These are phyloP conservation scores for Leptoclinus maculatus DNA, from an alignment of 2,797 vertebrate genomes.

Conservation along the genomic window DNA sequence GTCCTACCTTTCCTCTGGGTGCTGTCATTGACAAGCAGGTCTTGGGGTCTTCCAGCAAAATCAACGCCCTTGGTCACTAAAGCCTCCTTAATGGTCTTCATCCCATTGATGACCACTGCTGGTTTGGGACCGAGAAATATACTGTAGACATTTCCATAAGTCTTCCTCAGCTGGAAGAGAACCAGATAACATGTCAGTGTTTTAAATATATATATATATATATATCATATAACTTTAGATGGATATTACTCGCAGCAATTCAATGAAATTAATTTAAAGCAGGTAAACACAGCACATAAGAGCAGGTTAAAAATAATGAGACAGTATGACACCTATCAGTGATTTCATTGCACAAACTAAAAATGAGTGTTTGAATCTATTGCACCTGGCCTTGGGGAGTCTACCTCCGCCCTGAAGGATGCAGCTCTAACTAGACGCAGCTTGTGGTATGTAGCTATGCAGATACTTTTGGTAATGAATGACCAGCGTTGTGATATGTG, in stretches of 20 bases:
- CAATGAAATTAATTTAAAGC: not conserved
- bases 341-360: not conserved
- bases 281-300: not conserved
- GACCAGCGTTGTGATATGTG: not conserved
- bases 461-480: not conserved
- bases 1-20: slow-evolving; percentile 66
- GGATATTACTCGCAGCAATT: too few species aligned
- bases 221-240: not conserved
- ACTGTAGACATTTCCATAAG: slow-evolving; percentile 81
- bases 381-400: not conserved
- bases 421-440: not conserved
- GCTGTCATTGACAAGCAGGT: slow-evolving; percentile 60
- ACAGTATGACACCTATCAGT: not conserved
- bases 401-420: not conserved
- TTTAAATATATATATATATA: too few species aligned
- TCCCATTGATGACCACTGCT: slow-evolving; percentile 78
- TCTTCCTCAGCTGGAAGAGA: slow-evolving; percentile 67
- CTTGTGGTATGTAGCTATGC: not conserved
- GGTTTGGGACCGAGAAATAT: slow-evolving; percentile 73
- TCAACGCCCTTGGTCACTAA: slow-evolving; percentile 69
- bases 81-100: slow-evolving; percentile 82
- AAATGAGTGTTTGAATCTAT: not conserved
- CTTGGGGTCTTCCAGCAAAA: slow-evolving; percentile 78
- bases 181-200: slow-evolving; percentile 4
- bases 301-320: not conserved